Evolutionary conservation across 2,113 vertebrate species (phyloP).

Genomic region (Pomatostomus ruficeps): DNA sequence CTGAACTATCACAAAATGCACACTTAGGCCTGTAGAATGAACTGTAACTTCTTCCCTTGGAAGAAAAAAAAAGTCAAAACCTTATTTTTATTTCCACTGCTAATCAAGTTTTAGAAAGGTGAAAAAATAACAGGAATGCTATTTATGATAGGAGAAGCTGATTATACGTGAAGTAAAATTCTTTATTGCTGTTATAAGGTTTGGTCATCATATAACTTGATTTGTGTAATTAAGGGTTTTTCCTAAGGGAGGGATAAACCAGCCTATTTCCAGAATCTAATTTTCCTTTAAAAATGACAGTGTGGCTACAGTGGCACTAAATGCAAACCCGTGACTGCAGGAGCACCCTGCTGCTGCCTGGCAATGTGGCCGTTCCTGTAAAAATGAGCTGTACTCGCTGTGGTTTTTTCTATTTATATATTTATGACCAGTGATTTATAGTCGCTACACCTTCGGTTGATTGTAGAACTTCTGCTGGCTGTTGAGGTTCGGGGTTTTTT

Average conservation of each 20-base stretch:
- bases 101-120: not conserved
- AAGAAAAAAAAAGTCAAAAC: not conserved
- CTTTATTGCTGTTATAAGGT: not conserved
- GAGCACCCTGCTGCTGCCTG: not conserved
- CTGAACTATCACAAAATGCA: not conserved
- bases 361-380: not conserved
- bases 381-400: not conserved
- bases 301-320: not conserved
- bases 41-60: not conserved
- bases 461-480: not conserved
- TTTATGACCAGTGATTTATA: not conserved
- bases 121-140: not conserved
- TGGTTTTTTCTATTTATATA: not conserved
- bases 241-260: not conserved
- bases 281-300: not conserved
- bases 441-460: not conserved
- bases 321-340: not conserved
- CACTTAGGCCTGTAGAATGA: not conserved
- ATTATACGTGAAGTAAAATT: not conserved
- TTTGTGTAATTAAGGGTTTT: slow-evolving; percentile 11
- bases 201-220: not conserved
- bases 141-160: not conserved
- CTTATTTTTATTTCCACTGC: not conserved
- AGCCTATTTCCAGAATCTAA: not conserved
- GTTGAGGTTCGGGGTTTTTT: not conserved